A percentile compares a stretch with the other conserved stretches of the same genome.
Conservation (phyloP, 92 coral and sea anemone species). For the Paragorgia papillata region DNA sequence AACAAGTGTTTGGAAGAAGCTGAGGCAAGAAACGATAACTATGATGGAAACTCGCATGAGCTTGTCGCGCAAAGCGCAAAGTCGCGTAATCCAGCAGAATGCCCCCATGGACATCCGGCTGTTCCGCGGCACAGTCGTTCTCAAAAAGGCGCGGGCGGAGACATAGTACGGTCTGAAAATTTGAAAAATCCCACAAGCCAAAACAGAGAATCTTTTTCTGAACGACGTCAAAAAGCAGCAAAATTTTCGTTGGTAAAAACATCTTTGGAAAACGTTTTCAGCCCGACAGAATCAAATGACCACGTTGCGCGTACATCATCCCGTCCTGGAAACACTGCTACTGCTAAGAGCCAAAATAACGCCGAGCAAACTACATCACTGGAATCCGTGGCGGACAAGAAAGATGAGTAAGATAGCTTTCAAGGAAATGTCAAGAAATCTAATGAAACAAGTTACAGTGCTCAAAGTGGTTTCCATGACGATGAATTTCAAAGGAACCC, state of each 20-base stretch:
- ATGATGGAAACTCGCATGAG: background rate
- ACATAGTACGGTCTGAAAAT: background rate
- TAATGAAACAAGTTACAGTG: no score
- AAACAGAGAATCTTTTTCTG: background rate
- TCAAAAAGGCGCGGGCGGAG: background rate
- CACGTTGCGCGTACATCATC: no score
- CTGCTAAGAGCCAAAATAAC: no score
- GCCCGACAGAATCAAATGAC: background rate
- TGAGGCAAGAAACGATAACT: background rate
- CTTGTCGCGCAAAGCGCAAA: background rate
- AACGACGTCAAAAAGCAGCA: conserved; percentile 26
- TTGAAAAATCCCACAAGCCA: background rate
- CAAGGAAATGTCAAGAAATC: no score
- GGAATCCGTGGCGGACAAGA: no score
- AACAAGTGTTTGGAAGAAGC: background rate
- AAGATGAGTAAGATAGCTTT: no score
- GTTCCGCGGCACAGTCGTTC: background rate
- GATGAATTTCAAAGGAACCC: no score
- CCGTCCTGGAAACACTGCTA: no score
- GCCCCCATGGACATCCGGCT: background rate
- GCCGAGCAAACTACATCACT: no score
- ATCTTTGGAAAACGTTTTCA: background rate
- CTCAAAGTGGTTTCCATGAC: no score
- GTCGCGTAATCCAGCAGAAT: background rate
- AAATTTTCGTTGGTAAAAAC: conserved; percentile 4